Conservation (phyloP, 2,113 vertebrate species). For the Malaclemys terrapin region DNA sequence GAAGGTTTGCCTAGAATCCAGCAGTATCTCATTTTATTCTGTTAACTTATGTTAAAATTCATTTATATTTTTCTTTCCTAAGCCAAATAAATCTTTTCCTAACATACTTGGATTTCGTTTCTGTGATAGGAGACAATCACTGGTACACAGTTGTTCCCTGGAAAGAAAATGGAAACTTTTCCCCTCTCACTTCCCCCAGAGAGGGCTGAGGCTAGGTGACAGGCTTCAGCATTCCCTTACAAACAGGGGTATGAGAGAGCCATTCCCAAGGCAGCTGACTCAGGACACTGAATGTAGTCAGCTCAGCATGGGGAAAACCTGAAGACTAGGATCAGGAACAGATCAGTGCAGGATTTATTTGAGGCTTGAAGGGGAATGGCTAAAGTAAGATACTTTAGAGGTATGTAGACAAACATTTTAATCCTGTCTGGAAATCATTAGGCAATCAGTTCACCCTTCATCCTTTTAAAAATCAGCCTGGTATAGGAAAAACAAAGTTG, state of each 20-base stretch:
- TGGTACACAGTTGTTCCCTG: not conserved
- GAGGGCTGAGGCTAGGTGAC: not conserved
- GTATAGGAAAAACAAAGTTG: not conserved
- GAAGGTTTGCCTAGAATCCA: not conserved
- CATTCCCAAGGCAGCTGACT: not conserved
- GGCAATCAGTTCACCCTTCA: not conserved
- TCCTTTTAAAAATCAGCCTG: not conserved
- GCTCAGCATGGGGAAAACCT: not conserved
- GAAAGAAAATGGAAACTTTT: not conserved
- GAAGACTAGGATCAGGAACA: fast-evolving
- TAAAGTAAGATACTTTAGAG: not conserved
- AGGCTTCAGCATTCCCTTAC: fast-evolving
- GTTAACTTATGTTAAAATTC: not conserved
- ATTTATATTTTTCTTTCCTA: not conserved
- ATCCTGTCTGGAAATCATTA: not conserved
- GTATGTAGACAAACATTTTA: not conserved
- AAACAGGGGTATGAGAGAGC: not conserved
- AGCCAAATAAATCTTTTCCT: not conserved
- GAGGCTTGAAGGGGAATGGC: not conserved
- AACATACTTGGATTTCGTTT: not conserved
- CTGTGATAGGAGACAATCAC: not conserved
- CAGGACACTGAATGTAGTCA: not conserved
- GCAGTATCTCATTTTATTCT: not conserved
- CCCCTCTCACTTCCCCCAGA: not conserved
- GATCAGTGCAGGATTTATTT: not conserved